Conservation (phyloP, 2,113 vertebrate species). For the Ammospiza nelsoni region DNA sequence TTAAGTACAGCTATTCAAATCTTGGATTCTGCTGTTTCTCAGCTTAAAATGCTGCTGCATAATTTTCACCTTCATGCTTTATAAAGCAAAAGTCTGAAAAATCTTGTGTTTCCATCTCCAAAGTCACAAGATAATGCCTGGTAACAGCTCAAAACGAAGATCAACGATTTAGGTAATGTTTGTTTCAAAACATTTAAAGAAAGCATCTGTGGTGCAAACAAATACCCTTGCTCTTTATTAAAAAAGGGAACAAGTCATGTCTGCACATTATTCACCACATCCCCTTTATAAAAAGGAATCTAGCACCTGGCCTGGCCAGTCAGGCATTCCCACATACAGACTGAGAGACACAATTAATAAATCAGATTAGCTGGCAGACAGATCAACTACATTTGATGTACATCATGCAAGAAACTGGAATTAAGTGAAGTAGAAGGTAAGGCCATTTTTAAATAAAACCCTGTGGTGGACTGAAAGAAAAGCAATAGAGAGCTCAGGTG, state of each 20-base stretch:
- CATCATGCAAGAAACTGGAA: background rate
- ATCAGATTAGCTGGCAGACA: background rate
- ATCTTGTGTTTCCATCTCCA: background rate
- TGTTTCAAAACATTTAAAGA: background rate
- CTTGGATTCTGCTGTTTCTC: background rate
- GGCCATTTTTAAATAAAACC: background rate
- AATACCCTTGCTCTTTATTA: background rate
- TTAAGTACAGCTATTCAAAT: background rate
- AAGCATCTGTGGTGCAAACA: background rate
- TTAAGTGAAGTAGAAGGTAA: background rate
- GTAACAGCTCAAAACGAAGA: background rate
- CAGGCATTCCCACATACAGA: background rate
- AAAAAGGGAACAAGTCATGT: background rate
- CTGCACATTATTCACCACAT: background rate
- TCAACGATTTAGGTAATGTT: background rate
- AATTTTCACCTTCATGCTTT: background rate
- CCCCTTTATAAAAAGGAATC: background rate
- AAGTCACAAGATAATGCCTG: background rate
- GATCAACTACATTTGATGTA: background rate
- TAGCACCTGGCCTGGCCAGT: background rate
- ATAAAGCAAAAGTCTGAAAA: background rate
- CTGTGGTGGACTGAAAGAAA: background rate
- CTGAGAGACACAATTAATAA: background rate
- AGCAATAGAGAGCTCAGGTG: background rate
- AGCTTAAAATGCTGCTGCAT: background rate